Evolutionary conservation across 2,113 vertebrate genomes (phyloP), one percentile per base, ranked within the genome.

Genomic region (Pipra filicauda): DNA sequence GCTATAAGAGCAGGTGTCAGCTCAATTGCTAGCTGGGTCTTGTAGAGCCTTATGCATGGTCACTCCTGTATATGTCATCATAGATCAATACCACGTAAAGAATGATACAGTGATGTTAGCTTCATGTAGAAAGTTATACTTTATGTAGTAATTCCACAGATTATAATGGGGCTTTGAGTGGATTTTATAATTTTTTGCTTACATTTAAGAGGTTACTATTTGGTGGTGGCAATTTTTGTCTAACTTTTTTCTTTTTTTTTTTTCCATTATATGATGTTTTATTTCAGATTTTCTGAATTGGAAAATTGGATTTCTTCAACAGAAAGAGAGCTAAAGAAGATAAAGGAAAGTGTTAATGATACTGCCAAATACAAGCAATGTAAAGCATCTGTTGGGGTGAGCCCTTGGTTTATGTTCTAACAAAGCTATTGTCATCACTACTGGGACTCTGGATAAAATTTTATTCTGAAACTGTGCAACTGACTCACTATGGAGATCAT

Each of bases 261-360:
- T 48, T 88, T 80, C 14, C 17, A 21, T 91, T 61, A 19, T 67
- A 28, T 91, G 17, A 61, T 93, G 5, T 81, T 83, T 96, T 88
- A 5, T 98, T 97, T 94, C 97, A 99, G 99, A 95, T 98, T 99
- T 94, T 98, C 97, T 65, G 98, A 99, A 89, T 91, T 99, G 49
- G 98, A 98, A 75, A 98, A 95, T 81, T 99, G 99, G 99, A 96
- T 99, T 71, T 97, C 97, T 13, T 97, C 98, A 79, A 98, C 98
- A 96, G 98, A 98, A 69, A 96, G 82, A 27, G 97, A 98, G 30
- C 93, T 99, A 67, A 98, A 98, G 91, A 97, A 97, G 51, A 97
- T 99, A 89, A 98, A 98, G 72, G 97, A 96, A 51, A 96, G 70
- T 5, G 84, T 97, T 26, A 96, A 96, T 2, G 97, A 99, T 91